Evolutionary conservation across 2,113 vertebrate genomes (phyloP).

Genomic region (Lathamus discolor): DNA sequence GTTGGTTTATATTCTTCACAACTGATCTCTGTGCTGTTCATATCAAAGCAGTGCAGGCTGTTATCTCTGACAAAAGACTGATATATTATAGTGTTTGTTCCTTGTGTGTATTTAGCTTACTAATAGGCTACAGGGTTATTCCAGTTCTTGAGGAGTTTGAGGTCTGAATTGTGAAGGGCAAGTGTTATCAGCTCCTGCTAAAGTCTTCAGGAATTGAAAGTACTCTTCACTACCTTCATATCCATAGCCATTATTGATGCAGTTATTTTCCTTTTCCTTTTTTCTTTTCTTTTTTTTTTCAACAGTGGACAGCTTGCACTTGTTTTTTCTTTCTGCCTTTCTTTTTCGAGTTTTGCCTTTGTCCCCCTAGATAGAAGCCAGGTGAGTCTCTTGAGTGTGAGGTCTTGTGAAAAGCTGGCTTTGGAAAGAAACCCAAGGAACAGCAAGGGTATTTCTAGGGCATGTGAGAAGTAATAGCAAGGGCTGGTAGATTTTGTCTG

Average conservation of each 20-base stretch:
- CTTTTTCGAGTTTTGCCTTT: neutral
- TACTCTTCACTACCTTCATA: neutral
- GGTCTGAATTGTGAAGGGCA: neutral
- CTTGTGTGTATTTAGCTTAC: neutral
- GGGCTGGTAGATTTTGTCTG: neutral
- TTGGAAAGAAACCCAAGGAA: neutral
- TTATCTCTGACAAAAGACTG: neutral
- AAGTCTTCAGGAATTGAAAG: neutral
- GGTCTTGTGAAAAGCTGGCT: neutral
- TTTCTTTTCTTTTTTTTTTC: neutral
- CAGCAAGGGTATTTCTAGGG: neutral
- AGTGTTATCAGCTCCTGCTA: neutral
- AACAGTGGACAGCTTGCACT: neutral
- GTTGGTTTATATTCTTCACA: neutral
- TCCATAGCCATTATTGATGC: neutral
- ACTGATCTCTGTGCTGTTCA: neutral
- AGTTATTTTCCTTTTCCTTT: neutral
- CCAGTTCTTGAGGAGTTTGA: neutral
- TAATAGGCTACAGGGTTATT: neutral
- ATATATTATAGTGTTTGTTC: neutral
- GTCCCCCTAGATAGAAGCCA: neutral
- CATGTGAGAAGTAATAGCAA: neutral
- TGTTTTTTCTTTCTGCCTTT: neutral
- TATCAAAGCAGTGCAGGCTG: constrained; percentile 8
- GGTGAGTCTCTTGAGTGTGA: neutral